Percentiles rank a stretch among this genome's conserved stretches.
Conservation (phyloP, 2,888 invertebrate genomes). For the Thalpophila matura region DNA sequence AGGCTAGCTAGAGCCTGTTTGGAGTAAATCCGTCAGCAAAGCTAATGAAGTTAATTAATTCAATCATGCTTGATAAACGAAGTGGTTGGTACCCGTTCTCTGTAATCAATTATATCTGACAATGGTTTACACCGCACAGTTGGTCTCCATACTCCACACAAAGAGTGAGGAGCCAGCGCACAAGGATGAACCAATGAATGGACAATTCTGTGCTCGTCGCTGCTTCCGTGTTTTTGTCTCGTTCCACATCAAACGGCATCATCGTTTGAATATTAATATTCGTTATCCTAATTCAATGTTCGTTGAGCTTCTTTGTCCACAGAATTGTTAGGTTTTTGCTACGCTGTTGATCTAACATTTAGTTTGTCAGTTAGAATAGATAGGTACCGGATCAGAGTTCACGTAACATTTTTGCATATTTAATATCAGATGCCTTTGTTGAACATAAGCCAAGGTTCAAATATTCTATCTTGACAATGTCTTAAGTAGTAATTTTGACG, state of each 20-base stretch:
- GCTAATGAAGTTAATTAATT: conserved; percentile 73
- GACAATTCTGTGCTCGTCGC: conserved; percentile 79
- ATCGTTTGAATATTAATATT: conserved; percentile 87
- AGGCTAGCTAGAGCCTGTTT: conserved; percentile 40
- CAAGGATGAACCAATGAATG: conserved; percentile 85
- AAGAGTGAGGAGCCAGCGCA: conserved; percentile 63
- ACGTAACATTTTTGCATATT: conserved; percentile 48
- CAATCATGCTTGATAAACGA: conserved; percentile 71
- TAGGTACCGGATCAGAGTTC: conserved; percentile 65
- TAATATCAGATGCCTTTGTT: conserved; percentile 49
- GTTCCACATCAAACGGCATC: conserved; percentile 81
- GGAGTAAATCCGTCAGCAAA: conserved; percentile 61
- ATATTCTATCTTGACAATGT: conserved; percentile 43
- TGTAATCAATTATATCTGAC: conserved; percentile 66
- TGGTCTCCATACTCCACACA: conserved; percentile 56
- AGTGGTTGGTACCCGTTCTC: conserved; percentile 68
- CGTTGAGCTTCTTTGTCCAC: conserved; percentile 74
- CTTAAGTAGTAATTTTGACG: conserved; percentile 32
- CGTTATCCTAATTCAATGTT: conserved; percentile 70
- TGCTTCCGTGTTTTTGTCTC: conserved; percentile 87
- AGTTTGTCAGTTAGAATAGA: conserved; percentile 54
- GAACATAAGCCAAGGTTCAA: conserved; percentile 60
- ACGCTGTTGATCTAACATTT: conserved; percentile 67
- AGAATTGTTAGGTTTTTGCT: conserved; percentile 63
- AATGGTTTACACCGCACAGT: conserved; percentile 51